These are phyloP conservation scores for Acropora tenuis DNA, from an alignment of 64 coral and sea anemone species.

Conservation along the genomic window DNA sequence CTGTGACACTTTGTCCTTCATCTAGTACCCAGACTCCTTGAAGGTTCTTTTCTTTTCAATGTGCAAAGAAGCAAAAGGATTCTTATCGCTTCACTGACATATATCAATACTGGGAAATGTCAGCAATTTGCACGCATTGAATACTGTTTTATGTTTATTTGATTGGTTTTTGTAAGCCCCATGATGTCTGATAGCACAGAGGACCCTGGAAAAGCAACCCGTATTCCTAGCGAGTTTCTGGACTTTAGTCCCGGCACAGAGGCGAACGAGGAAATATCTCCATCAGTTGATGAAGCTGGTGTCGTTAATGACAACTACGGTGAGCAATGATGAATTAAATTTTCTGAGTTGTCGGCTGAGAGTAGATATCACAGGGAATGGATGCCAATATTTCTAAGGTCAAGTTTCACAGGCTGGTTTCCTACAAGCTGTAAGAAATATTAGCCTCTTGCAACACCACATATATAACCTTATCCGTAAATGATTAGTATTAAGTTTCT, in stretches of 20 bases:
- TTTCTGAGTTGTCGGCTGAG: neutral
- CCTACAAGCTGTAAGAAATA: too few species aligned
- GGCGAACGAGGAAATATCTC: conserved; percentile 2
- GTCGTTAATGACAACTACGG: conserved; percentile 3
- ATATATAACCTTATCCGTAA: too few species aligned
- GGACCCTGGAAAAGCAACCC: neutral
- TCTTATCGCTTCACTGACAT: neutral
- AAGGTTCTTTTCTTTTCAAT: neutral
- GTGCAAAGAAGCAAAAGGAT: too few species aligned
- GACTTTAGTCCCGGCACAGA: neutral
- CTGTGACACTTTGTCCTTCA: neutral
- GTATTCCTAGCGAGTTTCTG: neutral
- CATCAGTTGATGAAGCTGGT: neutral
- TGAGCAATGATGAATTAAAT: neutral
- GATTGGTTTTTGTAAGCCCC: neutral
- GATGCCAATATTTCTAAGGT: too few species aligned
- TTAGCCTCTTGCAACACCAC: too few species aligned
- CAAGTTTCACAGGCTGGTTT: too few species aligned
- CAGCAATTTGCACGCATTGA: neutral
- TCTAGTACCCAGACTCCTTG: neutral
- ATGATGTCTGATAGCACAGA: neutral
- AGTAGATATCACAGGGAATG: too few species aligned
- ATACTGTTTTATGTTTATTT: too few species aligned
- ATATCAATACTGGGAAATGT: neutral
- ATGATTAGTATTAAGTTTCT: too few species aligned